Percentiles rank a stretch among this genome's conserved stretches.
Evolutionary conservation across 2,797 vertebrate genomes (phyloP).

Genomic region (Peromyscus melanophrys): DNA sequence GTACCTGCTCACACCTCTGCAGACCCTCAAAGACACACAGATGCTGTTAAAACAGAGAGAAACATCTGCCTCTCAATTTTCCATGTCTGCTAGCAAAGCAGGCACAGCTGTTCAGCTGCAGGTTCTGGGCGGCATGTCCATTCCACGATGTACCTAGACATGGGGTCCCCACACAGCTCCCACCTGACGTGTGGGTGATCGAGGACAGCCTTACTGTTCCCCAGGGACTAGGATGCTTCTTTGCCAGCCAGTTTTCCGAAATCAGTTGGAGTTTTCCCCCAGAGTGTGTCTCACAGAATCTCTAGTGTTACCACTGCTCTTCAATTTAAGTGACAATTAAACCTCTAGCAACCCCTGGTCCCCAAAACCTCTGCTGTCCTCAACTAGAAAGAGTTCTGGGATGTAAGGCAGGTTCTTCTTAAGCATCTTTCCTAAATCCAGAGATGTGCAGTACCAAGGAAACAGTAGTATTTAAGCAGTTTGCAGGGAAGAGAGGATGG

Average conservation of each 20-base stretch:
- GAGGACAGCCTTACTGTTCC: background rate
- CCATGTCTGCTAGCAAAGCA: background rate
- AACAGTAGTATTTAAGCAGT: background rate
- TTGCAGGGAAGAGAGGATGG: accelerated
- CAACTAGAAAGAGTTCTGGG: background rate
- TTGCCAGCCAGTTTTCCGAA: conserved; percentile 62
- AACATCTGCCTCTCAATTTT: conserved; percentile 54
- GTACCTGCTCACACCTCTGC: background rate
- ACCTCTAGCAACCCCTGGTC: conserved; percentile 15
- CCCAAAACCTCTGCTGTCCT: conserved; percentile 20
- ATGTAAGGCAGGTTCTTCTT: background rate
- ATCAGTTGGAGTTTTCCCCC: conserved; percentile 45
- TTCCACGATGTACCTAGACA: background rate
- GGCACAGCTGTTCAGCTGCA: background rate
- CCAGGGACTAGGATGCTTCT: conserved; percentile 1
- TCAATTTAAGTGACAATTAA: conserved; percentile 61
- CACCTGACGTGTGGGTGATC: background rate
- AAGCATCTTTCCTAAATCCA: background rate
- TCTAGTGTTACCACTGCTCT: conserved; percentile 32
- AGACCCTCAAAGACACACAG: conserved; percentile 23
- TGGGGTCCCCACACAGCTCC: background rate
- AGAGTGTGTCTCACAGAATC: conserved; percentile 49
- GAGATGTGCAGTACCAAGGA: background rate
- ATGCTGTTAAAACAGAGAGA: conserved; percentile 48
- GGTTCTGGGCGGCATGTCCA: background rate